phyloP scores from a whole-genome alignment of 2,888 invertebrate genomes.

The Resseliella maxima region DNA sequence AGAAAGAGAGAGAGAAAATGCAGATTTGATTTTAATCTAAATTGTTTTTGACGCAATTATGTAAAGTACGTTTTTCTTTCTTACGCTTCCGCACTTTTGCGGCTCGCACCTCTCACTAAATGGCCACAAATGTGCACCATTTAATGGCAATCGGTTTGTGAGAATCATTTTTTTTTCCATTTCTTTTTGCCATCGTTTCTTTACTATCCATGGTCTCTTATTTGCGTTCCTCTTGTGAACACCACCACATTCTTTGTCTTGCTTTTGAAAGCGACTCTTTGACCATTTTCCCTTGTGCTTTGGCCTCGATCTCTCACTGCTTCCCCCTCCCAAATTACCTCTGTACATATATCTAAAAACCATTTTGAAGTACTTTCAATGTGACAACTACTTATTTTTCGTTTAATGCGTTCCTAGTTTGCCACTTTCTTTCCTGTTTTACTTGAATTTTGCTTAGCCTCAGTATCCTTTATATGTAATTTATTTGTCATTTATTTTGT shows the following conservation, averaged over 20 bases:
- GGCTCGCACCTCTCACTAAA: constrained; percentile 19
- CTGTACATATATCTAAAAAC: background rate
- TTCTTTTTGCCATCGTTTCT: background rate
- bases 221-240: background rate
- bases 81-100: constrained; percentile 39
- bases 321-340: background rate
- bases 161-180: background rate
- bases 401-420: constrained; percentile 34
- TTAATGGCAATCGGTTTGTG: constrained; percentile 28
- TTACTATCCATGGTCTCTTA: background rate
- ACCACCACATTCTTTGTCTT: too few species aligned
- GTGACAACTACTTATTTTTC: constrained; percentile 47
- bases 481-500: constrained; percentile 51
- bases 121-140: constrained; percentile 8
- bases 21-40: constrained; percentile 56
- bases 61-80: constrained; percentile 54
- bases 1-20: background rate
- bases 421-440: background rate
- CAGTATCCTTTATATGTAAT: constrained; percentile 14
- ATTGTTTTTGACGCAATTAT: constrained; percentile 56
- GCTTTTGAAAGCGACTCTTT: background rate
- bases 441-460: background rate
- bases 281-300: background rate
- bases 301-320: too few species aligned
- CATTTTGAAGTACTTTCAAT: constrained; percentile 31